These are phyloP conservation scores for Noctuana brunneofusca DNA, from an alignment of 2,888 invertebrate genomes.

Conservation along the genomic window DNA sequence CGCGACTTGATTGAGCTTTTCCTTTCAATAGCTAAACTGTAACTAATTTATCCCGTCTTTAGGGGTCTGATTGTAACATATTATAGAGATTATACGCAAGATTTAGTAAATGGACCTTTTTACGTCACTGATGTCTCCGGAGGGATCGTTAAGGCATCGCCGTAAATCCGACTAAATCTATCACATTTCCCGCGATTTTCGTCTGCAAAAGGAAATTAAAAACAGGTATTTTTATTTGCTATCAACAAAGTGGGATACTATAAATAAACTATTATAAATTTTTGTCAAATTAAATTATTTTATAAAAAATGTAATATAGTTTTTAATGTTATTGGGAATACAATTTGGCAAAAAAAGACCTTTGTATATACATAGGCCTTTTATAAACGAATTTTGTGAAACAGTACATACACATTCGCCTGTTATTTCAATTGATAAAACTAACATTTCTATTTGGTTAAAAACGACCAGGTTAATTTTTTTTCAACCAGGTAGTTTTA, in stretches of 20 bases:
- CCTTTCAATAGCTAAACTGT: constrained; percentile 16
- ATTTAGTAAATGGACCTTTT: constrained; percentile 31
- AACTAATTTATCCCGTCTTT: constrained; percentile 30
- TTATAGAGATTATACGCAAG: constrained; percentile 38
- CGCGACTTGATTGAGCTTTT: background rate
- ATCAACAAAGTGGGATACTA: background rate
- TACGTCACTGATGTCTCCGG: constrained; percentile 20
- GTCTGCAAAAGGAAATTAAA: background rate
- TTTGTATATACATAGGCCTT: too few relatives aligned
- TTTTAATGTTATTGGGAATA: too few relatives aligned
- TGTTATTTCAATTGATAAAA: constrained; percentile 6
- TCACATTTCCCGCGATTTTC: constrained; percentile 13
- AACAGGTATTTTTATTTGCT: background rate
- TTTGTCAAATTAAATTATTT: too few relatives aligned
- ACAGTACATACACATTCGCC: background rate
- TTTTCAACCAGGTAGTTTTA: too few relatives aligned
- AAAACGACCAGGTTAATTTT: constrained; percentile 7
- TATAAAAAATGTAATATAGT: too few relatives aligned
- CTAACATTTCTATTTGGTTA: background rate
- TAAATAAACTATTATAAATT: too few relatives aligned
- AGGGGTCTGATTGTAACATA: constrained; percentile 40
- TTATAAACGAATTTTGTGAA: background rate
- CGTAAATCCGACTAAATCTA: constrained; percentile 22
- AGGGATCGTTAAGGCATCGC: constrained; percentile 26
- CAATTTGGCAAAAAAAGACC: too few relatives aligned